A percentile compares a stretch with the other conserved stretches of the same genome.
Conservation (phyloP, 1,140 invertebrate genomes). For the Diabrotica virgifera region DNA sequence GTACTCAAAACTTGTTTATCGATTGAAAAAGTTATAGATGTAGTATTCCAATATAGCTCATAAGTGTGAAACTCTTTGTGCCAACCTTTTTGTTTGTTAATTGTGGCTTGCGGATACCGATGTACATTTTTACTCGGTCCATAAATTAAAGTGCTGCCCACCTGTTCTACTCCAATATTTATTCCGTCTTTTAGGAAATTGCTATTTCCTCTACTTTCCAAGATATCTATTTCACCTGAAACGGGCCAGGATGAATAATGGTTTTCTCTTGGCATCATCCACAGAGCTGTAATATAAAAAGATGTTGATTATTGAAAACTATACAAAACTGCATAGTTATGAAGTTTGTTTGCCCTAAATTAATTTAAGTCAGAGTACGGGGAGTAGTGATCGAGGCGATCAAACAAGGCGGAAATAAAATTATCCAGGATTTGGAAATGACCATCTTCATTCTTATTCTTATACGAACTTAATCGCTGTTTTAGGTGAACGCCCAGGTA, state of each 20-base stretch:
- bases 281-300: constrained; percentile 53
- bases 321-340: no score
- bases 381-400: no score
- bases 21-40: constrained; percentile 27
- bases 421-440: no score
- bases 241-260: constrained; percentile 57
- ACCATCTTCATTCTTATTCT: no score
- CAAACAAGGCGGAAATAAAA: no score
- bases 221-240: constrained; percentile 56
- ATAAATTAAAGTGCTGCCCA: constrained; percentile 61
- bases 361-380: no score
- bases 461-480: no score
- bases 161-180: constrained; percentile 58
- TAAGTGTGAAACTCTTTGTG: constrained; percentile 52
- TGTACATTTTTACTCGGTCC: constrained; percentile 58
- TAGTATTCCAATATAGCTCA: constrained; percentile 53
- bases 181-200: constrained; percentile 51
- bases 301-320: not conserved
- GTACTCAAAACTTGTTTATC: constrained; percentile 33
- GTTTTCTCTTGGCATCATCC: constrained; percentile 59
- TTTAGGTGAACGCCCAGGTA: no score
- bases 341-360: no score
- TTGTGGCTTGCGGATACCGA: constrained; percentile 53
- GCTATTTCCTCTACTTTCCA: constrained; percentile 60
- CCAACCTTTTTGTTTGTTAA: constrained; percentile 51